Evolutionary conservation across 2,888 invertebrate genomes (phyloP), one percentile per base, ranked within the genome.

Genomic region (Eudasyphora cyanicolor): DNA sequence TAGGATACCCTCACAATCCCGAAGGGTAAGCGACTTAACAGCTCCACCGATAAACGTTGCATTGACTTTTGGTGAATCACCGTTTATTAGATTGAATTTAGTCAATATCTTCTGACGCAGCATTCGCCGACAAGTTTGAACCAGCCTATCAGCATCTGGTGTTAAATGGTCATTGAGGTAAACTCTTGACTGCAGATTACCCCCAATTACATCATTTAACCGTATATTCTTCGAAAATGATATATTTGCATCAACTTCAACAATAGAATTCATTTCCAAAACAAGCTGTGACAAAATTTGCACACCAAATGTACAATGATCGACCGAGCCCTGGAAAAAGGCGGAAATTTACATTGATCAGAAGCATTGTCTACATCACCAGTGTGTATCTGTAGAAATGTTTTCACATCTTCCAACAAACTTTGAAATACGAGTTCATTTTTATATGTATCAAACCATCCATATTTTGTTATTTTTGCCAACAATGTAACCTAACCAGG

Each of bases 251-350:
- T 99, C 98, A 0, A 97, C 95, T 88, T 97, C 97, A 0, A 96
- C 96, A 86, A 98, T 96, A 92, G 98, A 98, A 93, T 99, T 99
- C 97, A 99, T 98, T 93, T 99, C 99, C 90, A 96, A 95, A 14
- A 98, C 98, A 86, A 99, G 93, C 92, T 98, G 98, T 0, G 98
- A 97, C 27, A 99, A 93, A n/a, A 99, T 94, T 92, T 98, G 98
- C 3, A 99, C 98, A 0, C 98, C 99, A 83, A 98, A 96, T 91
- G 98, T 97, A 92, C 98, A 98, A 91, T 97, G 95, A 88, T 98
- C 98, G 10, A 96, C 96, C 10, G 97, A 96, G 82, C 97, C 97
- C 97, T 98, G 62, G 73, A 78, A 42, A 92, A 64, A 91, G n/a
- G n/a, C n/a, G n/a, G n/a, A n/a, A n/a, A n/a, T n/a, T n/a, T n/a